phyloP scores from a whole-genome alignment of 2,113 vertebrate genomes.

The Probosciger aterrimus region DNA sequence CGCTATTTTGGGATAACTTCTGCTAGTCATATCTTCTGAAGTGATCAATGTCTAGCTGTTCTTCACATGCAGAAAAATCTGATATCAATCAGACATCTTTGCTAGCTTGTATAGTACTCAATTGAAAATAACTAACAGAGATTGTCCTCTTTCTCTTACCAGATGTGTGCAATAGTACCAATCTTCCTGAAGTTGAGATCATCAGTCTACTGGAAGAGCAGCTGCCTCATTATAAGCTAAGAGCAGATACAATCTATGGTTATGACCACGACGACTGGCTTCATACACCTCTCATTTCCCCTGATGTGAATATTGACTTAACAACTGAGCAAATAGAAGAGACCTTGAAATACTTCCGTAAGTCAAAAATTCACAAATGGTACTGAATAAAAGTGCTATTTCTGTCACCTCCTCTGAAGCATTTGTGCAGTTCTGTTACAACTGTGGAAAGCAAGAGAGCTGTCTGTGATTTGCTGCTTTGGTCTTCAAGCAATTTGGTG shows the following conservation, averaged over 20 bases:
- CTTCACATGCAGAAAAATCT: neutral
- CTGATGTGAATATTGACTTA: constrained; percentile 86
- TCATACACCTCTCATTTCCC: constrained; percentile 91
- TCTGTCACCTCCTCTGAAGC: neutral
- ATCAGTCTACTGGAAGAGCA: constrained; percentile 98
- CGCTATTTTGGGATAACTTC: neutral
- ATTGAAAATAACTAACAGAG: neutral
- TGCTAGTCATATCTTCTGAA: neutral
- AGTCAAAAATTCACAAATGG: constrained; percentile 64
- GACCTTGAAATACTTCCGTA: constrained; percentile 98
- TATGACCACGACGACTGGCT: constrained; percentile 99
- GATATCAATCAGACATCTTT: neutral
- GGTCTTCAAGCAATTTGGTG: neutral
- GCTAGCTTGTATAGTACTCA: neutral
- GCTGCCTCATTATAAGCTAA: constrained; percentile 94
- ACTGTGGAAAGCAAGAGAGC: neutral
- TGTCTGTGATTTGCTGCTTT: neutral
- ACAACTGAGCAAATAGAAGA: constrained; percentile 96
- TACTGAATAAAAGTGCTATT: neutral
- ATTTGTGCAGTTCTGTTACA: neutral
- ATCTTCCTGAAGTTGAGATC: constrained; percentile 98
- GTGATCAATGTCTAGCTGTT: neutral
- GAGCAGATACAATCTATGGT: constrained; percentile 95
- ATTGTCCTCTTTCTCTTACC: neutral
- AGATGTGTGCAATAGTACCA: constrained; percentile 99